Conservation (phyloP, 2,113 vertebrate genomes). For the Bubo blakistoni region DNA sequence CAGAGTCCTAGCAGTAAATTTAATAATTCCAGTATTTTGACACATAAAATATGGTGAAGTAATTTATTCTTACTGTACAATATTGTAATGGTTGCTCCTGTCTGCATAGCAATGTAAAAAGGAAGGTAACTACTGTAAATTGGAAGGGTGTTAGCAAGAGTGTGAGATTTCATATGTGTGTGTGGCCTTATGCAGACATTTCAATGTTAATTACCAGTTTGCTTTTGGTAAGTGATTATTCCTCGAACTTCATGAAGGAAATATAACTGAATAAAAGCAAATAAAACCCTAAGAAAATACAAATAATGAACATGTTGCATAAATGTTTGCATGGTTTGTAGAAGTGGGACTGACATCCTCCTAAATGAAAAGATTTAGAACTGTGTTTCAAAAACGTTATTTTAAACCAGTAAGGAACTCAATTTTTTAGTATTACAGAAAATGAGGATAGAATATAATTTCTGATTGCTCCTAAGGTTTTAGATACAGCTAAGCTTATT, state of each 20-base stretch:
- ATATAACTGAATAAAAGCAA: not conserved
- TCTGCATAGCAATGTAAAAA: not conserved
- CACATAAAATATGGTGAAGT: not conserved
- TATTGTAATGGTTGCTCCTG: not conserved
- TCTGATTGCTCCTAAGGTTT: not conserved
- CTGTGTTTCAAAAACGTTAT: not conserved
- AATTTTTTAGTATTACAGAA: not conserved
- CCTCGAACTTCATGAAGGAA: not conserved
- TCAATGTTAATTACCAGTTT: not conserved
- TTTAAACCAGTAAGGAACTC: not conserved
- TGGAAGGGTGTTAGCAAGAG: not conserved
- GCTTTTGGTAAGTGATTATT: not conserved
- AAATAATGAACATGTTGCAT: not conserved
- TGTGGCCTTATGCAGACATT: not conserved
- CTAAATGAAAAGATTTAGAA: not conserved
- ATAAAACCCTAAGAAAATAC: not conserved
- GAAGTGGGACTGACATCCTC: not conserved
- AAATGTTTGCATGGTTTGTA: not conserved
- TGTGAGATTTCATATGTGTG: accelerated
- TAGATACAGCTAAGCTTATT: not conserved
- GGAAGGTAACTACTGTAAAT: not conserved
- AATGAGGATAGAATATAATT: not conserved
- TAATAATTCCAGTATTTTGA: not conserved
- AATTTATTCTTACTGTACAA: not conserved
- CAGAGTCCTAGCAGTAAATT: not conserved